Evolutionary conservation across 1,140 invertebrate genomes (phyloP).

Genomic region (Spodoptera litura): DNA sequence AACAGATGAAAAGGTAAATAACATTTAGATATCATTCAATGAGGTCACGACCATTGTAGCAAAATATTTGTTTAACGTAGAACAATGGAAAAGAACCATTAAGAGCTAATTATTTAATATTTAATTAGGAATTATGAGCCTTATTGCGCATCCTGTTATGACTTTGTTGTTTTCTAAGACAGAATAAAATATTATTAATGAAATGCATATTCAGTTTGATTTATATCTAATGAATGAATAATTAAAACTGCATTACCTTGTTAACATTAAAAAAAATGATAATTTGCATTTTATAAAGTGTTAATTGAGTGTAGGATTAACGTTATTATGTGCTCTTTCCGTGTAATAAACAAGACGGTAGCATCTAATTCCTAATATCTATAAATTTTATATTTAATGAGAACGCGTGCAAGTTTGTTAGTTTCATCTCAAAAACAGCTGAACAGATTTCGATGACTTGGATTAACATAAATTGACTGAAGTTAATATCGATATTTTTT

Average conservation of each 20-base stretch:
- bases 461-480: too few species aligned
- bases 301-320: slow-evolving; percentile 2
- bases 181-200: neutral
- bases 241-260: slow-evolving; percentile 5
- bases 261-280: neutral
- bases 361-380: neutral
- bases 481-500: too few species aligned
- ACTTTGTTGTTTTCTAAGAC: neutral
- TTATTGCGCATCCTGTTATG: slow-evolving; percentile 31
- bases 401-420: too few species aligned
- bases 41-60: slow-evolving; percentile 50
- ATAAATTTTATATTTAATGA: too few species aligned
- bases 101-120: slow-evolving; percentile 13
- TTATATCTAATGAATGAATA: slow-evolving; percentile 1
- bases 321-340: neutral
- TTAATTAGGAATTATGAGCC: slow-evolving; percentile 15
- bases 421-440: too few species aligned
- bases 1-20: slow-evolving; percentile 45
- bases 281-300: slow-evolving; percentile 8
- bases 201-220: neutral
- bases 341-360: neutral
- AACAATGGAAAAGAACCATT: slow-evolving; percentile 43
- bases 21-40: slow-evolving; percentile 42
- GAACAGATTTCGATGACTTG: too few species aligned
- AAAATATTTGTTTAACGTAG: slow-evolving; percentile 46